These are phyloP conservation scores for Octopus bimaculoides DNA, from an alignment of 1,140 invertebrate genomes.

Conservation along the genomic window DNA sequence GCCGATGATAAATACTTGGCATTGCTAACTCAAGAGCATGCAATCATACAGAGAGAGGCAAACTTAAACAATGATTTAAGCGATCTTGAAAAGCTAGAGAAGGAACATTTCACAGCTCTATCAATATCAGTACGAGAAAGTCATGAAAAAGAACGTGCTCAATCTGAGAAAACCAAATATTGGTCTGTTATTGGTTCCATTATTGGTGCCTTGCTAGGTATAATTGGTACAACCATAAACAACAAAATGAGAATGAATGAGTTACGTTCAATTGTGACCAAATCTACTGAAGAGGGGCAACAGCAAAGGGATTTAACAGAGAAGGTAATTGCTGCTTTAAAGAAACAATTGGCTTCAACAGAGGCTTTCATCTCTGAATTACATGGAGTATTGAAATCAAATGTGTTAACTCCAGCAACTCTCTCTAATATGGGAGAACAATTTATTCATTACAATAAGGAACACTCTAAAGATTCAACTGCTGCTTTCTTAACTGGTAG, in stretches of 20 bases:
- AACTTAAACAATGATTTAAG: constrained; percentile 48
- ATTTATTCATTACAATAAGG: no score
- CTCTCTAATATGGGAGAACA: no score
- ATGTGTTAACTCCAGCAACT: no score
- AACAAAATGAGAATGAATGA: constrained; percentile 69
- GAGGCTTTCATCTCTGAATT: constrained; percentile 37
- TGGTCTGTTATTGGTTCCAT: constrained; percentile 74
- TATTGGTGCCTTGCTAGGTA: constrained; percentile 68
- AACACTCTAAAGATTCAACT: no score
- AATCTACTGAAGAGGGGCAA: constrained; percentile 40
- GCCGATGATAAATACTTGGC: constrained; percentile 69
- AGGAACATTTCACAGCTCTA: constrained; percentile 67
- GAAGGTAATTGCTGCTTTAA: constrained; percentile 32
- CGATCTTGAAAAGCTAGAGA: constrained; percentile 60
- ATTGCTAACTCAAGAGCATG: constrained; percentile 61
- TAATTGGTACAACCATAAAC: constrained; percentile 67
- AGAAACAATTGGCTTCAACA: constrained; percentile 31
- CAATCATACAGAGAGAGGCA: constrained; percentile 55
- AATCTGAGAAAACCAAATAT: constrained; percentile 75
- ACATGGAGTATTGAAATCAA: no score
- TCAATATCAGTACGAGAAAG: constrained; percentile 69
- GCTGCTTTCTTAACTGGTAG: no score
- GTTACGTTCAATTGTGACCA: constrained; percentile 63
- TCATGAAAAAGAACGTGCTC: constrained; percentile 72
- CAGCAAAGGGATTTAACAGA: constrained; percentile 30